Evolutionary conservation across 2,888 invertebrate genomes (phyloP).

Genomic region (Dusona sp.): DNA sequence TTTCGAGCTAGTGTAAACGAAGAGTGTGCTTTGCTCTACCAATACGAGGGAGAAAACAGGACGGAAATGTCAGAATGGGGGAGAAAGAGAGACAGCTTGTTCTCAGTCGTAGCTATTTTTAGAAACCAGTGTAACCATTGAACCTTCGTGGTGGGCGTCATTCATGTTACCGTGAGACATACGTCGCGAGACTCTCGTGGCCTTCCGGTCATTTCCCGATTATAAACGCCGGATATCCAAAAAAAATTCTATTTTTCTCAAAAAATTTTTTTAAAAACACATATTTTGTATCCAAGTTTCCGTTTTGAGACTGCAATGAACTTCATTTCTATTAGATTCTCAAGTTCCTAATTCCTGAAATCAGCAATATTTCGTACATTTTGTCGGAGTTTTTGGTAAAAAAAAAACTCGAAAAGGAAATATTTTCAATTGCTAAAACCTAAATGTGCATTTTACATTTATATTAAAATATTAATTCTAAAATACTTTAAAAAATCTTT

Average conservation of each 20-base stretch:
- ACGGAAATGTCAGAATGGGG: neutral
- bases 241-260: conserved; percentile 17
- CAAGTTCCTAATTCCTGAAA: neutral
- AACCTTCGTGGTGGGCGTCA: conserved; percentile 71
- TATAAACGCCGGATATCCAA: conserved; percentile 9
- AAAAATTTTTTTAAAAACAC: conserved; percentile 39
- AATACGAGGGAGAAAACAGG: conserved; percentile 5
- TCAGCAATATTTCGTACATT: neutral
- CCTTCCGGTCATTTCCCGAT: conserved; percentile 58
- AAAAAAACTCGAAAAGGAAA: neutral
- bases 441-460: neutral
- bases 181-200: conserved; percentile 30
- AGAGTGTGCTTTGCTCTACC: conserved; percentile 14
- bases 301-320: neutral
- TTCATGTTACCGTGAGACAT: conserved; percentile 67
- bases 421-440: too few species aligned
- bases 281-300: neutral
- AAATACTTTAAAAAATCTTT: neutral
- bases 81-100: conserved; percentile 23
- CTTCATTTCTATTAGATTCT: neutral
- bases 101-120: conserved; percentile 70
- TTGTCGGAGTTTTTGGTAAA: neutral
- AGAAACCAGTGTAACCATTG: conserved; percentile 68
- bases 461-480: neutral
- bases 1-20: conserved; percentile 38